Base-by-base conservation (phyloP, 1,140 invertebrate species). In the Telenomus remus region DNA sequence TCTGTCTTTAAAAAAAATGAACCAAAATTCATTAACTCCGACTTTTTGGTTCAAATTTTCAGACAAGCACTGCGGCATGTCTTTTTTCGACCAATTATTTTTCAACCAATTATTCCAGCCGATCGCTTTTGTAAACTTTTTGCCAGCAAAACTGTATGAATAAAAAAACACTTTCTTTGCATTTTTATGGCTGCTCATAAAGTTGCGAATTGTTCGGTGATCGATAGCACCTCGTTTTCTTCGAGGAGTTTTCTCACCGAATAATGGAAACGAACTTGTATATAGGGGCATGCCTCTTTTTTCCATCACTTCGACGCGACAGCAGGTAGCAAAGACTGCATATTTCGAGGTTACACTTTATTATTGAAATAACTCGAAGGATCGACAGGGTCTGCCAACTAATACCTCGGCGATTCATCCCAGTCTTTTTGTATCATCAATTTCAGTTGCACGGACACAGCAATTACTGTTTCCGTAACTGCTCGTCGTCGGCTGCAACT, bases 281-380 rank as follows among this genome's bases (percentile, higher is more conserved):
- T n/a, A n/a, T 11, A 55, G 60, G 42, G 44, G 44, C 56, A 73
- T 66, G 61, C 48, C 61, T 56, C 66, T 74, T 74, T 74, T 61
- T 27, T 27, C 6, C 6, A 1, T 27, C 19, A 27, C 19, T 27
- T 27, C 2, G 6, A 27, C 19, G 19, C 19, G 19, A 27, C 19
- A 27, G 1, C 37, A 9, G 37, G 37, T 39, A 11, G 37, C 37
- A 39, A 39, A 39, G n/a, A 27, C 19, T 3, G 19, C 19, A 1
- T 6, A 3, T 27, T 3, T 3, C 19, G 19, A 27, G 19, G 19
- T 27, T 27, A 27, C 19, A 27, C 19, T 27, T 27, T 27, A 27
- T 27, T 27, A 27, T 27, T 27, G 19, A 27, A 27, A 27, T 27
- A 27, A 27, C 19, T 27, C 6, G 19, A 27, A 27, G 6, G 6